phyloP scores from a whole-genome alignment of 1,140 invertebrate genomes.

The Onthophagus taurus region DNA sequence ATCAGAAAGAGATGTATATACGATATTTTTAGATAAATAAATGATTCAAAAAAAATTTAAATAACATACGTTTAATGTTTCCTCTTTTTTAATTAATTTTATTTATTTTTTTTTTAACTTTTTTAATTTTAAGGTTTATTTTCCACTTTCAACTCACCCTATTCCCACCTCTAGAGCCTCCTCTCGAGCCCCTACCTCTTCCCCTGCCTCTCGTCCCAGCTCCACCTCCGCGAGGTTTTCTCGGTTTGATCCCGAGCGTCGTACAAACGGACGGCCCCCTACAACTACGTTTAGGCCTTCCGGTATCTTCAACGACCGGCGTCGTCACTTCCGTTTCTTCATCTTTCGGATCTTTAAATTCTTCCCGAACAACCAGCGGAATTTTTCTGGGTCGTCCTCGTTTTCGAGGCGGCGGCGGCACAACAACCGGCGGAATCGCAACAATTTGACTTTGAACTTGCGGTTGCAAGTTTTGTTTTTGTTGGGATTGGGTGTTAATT shows the following conservation, averaged over 20 bases:
- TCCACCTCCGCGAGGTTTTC: constrained; percentile 27
- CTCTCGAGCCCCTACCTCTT: constrained; percentile 15
- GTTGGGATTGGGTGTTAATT: constrained; percentile 13
- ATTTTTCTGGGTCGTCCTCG: constrained; percentile 26
- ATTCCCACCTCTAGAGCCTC: constrained; percentile 14
- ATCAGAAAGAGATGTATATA: constrained; percentile 10
- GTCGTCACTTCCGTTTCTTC: constrained; percentile 14
- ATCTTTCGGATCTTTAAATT: constrained; percentile 25
- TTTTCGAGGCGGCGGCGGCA: constrained; percentile 20
- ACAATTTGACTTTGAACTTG: constrained; percentile 9
- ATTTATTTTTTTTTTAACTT: constrained; percentile 9
- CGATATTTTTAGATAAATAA: constrained; percentile 7
- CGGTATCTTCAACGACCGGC: constrained; percentile 16
- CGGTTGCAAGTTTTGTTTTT: too few relatives aligned
- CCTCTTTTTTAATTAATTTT: too few relatives aligned
- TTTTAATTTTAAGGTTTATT: too few relatives aligned
- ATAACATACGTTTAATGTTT: constrained; percentile 2
- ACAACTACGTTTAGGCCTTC: constrained; percentile 35
- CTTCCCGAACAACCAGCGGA: constrained; percentile 28
- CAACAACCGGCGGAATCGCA: constrained; percentile 9
- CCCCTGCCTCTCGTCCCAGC: constrained; percentile 25
- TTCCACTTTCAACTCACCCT: constrained; percentile 13
- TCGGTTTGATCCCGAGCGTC: constrained; percentile 33
- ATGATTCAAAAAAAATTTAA: constrained; percentile 11
- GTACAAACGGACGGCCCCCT: constrained; percentile 28